A percentile compares a stretch with the other conserved stretches of the same genome.
Conservation (phyloP, 2,113 vertebrate genomes). For the Hipposideros armiger region DNA sequence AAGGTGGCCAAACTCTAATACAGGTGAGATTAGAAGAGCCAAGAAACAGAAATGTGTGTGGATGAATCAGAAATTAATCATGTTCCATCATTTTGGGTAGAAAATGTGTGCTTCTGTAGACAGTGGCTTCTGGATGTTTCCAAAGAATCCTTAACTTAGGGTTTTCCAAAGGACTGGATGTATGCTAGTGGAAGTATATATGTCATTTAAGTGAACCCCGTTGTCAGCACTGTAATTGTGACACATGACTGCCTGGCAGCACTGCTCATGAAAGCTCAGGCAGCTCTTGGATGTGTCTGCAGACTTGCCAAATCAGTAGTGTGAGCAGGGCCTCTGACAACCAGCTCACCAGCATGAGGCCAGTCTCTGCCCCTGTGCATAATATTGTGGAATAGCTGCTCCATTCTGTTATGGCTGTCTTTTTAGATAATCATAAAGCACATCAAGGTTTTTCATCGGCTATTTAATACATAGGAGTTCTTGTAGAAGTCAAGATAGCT, state of each 20-base stretch:
- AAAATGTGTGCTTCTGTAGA: not conserved
- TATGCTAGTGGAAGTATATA: not conserved
- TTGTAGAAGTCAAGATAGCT: not conserved
- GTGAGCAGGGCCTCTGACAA: no score
- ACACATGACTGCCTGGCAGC: not conserved
- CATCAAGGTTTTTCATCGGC: not conserved
- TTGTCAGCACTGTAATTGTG: not conserved
- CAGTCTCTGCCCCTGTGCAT: not conserved
- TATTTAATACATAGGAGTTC: not conserved
- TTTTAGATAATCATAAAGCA: not conserved
- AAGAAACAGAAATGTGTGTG: not conserved
- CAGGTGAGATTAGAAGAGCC: not conserved
- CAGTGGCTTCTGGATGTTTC: not conserved
- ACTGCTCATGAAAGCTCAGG: not conserved
- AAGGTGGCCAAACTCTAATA: not conserved
- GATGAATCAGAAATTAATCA: not conserved
- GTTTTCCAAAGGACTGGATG: not conserved
- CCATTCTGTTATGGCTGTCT: not conserved
- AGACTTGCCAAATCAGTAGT: no score
- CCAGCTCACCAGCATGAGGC: no score
- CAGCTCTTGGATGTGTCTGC: not conserved
- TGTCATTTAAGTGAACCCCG: not conserved
- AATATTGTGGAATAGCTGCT: not conserved
- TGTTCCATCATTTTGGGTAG: not conserved
- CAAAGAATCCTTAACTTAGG: not conserved